Conservation (phyloP, 2,888 invertebrate species). For the Callosobruchus maculatus region DNA sequence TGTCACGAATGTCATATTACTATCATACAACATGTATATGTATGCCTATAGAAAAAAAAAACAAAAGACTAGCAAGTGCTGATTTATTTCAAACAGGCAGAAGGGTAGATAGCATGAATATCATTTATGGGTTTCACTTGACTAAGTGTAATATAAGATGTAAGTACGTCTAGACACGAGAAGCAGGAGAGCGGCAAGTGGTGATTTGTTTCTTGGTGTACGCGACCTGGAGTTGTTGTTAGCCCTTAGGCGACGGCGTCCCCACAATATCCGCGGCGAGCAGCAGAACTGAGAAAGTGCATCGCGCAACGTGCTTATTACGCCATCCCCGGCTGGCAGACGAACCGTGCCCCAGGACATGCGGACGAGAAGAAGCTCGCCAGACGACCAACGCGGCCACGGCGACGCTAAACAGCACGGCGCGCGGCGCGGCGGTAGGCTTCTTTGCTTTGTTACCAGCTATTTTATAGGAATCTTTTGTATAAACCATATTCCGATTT, state of each 20-base stretch:
- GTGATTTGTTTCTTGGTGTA: neutral
- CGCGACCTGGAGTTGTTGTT: neutral
- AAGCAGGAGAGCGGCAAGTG: neutral
- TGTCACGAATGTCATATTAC: too few species aligned
- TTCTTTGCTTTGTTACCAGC: neutral
- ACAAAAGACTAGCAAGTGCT: too few species aligned
- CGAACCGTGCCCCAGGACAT: conserved; percentile 34
- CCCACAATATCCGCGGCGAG: neutral
- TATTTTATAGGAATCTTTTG: neutral
- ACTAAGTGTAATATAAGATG: neutral
- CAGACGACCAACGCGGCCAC: neutral
- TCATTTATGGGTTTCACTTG: neutral
- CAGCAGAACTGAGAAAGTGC: neutral
- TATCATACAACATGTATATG: neutral
- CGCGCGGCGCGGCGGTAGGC: too few species aligned
- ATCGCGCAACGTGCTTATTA: conserved; percentile 10
- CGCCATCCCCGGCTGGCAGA: conserved; percentile 21
- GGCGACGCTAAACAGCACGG: neutral
- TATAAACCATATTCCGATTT: too few species aligned
- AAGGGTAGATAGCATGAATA: neutral
- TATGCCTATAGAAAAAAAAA: too few species aligned
- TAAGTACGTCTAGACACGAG: neutral
- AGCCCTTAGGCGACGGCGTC: neutral
- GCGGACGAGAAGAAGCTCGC: conserved; percentile 1
- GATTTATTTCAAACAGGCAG: neutral